phyloP scores from a whole-genome alignment of 2,113 vertebrate genomes.

The Ibidorhyncha struthersii region DNA sequence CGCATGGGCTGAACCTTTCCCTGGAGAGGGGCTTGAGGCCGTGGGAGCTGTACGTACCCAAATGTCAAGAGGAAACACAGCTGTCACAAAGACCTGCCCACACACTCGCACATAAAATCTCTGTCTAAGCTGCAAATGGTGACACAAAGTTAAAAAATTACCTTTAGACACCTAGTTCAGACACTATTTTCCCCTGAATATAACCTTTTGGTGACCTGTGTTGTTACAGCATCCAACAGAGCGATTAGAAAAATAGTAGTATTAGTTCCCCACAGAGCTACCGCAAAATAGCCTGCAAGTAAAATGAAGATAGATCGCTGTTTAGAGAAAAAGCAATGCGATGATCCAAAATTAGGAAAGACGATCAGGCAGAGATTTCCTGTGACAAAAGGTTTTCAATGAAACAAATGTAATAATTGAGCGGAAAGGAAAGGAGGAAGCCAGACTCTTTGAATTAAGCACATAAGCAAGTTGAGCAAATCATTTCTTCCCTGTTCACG shows the following conservation, averaged over 20 bases:
- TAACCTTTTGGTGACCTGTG: fast-evolving
- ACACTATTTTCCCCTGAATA: not conserved
- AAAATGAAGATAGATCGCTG: not conserved
- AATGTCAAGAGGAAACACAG: not conserved
- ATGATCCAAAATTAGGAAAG: not conserved
- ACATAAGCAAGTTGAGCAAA: not conserved
- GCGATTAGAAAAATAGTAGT: not conserved
- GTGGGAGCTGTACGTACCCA: not conserved
- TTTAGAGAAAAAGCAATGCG: not conserved
- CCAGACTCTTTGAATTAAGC: not conserved
- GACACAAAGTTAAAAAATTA: not conserved
- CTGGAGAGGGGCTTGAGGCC: not conserved
- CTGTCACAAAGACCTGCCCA: not conserved
- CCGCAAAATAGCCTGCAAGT: not conserved
- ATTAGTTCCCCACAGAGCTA: not conserved
- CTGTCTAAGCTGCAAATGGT: not conserved
- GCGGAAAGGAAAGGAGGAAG: not conserved
- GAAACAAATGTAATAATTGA: not conserved
- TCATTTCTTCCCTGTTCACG: not conserved
- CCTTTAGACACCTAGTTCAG: not conserved
- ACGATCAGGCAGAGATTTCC: not conserved
- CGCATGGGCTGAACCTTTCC: not conserved
- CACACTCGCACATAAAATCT: not conserved
- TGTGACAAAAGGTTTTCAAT: not conserved
- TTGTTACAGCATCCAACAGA: not conserved